These are phyloP conservation scores for Lacerta agilis DNA, from an alignment of 2,797 vertebrate genomes.

Conservation along the genomic window DNA sequence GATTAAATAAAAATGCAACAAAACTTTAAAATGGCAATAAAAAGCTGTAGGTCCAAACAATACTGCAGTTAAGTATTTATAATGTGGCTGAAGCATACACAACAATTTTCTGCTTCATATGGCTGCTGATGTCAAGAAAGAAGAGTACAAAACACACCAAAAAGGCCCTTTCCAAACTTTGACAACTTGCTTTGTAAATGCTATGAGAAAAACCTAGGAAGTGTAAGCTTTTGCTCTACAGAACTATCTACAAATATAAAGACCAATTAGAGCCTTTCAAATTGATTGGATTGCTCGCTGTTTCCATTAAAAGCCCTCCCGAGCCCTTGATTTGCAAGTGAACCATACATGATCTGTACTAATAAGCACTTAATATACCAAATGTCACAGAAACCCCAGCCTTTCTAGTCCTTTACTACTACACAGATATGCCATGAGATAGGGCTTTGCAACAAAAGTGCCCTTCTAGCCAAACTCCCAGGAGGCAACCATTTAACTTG, in stretches of 20 bases:
- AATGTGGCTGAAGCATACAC: not conserved
- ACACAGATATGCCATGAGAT: too few species aligned
- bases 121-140: not conserved
- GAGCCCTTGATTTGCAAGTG: not conserved
- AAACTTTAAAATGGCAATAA: not conserved
- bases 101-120: not conserved
- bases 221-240: not conserved
- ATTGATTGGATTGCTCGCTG: too few species aligned
- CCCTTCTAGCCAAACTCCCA: too few species aligned
- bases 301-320: not conserved
- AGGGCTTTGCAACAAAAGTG: too few species aligned
- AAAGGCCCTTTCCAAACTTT: not conserved
- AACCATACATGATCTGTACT: not conserved
- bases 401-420: too few species aligned
- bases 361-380: too few species aligned
- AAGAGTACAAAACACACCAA: not conserved
- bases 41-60: not conserved
- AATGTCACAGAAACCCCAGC: too few species aligned
- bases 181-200: constrained; percentile 10
- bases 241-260: not conserved
- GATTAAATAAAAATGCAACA: too few species aligned
- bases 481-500: not conserved
- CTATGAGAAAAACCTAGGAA: not conserved
- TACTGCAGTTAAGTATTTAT: not conserved
- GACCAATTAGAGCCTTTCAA: not conserved